A percentile compares a stretch with the other conserved stretches of the same genome.
phyloP scores from a whole-genome alignment of 2,797 vertebrate genomes.

The Anisognathus igniventris region DNA sequence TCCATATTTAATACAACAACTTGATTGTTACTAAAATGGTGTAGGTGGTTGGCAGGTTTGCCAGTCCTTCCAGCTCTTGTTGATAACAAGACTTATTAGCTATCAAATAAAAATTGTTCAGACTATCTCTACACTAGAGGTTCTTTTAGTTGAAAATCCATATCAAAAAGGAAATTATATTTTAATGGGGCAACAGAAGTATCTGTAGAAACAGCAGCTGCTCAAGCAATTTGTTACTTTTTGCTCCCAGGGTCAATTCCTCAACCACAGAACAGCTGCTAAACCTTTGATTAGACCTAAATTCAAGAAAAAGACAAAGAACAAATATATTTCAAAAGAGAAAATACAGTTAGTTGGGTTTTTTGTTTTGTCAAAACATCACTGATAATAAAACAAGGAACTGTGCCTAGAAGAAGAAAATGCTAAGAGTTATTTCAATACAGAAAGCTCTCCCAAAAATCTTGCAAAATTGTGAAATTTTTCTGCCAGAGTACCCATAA shows the following conservation, averaged over 20 bases:
- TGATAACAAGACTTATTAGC: background rate
- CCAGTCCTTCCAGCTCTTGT: background rate
- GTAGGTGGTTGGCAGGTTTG: background rate
- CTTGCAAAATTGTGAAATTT: background rate
- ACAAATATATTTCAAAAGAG: background rate
- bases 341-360: background rate
- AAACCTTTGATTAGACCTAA: background rate
- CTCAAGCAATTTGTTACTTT: background rate
- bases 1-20: background rate
- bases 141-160: background rate
- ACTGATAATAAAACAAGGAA: background rate
- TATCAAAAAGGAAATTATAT: background rate
- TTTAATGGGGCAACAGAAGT: background rate
- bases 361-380: background rate
- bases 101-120: background rate
- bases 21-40: background rate
- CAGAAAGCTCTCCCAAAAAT: background rate
- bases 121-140: background rate
- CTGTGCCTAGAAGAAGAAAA: background rate
- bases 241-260: background rate
- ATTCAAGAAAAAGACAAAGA: background rate
- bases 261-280: background rate
- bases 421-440: background rate
- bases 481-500: background rate
- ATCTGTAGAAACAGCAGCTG: constrained; percentile 2